These are phyloP conservation scores for Epinephelus lanceolatus DNA, from an alignment of 2,113 vertebrate species.

Conservation along the genomic window DNA sequence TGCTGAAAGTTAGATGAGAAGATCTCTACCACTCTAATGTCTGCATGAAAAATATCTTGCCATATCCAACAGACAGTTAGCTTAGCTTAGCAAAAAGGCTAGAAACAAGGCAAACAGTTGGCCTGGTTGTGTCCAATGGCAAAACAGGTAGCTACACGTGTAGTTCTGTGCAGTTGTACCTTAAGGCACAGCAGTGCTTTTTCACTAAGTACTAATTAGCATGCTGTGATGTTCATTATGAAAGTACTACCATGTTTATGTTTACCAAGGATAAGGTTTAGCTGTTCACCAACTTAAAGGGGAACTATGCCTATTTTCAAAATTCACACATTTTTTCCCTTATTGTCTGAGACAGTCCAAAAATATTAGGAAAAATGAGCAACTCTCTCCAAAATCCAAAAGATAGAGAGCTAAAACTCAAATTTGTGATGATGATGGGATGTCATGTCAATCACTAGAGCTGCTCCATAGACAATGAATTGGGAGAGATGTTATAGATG, in stretches of 20 bases:
- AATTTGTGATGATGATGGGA: too few species aligned
- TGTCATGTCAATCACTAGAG: too few species aligned
- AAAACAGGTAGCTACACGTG: not conserved
- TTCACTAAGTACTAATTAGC: not conserved
- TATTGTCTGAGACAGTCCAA: too few species aligned
- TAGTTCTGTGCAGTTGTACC: not conserved
- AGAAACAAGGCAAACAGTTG: not conserved
- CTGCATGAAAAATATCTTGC: not conserved
- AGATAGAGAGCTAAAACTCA: too few species aligned
- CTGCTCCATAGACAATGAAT: too few species aligned
- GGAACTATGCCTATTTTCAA: too few species aligned
- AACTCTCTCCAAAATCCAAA: too few species aligned
- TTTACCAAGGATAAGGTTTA: not conserved
- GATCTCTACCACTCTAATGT: not conserved
- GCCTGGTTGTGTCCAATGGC: not conserved
- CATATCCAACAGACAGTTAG: slow-evolving; percentile 2
- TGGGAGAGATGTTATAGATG: too few species aligned
- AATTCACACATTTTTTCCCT: too few species aligned
- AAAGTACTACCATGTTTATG: not conserved
- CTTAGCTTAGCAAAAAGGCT: not conserved
- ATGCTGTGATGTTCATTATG: not conserved
- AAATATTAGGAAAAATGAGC: too few species aligned
- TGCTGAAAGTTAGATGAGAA: not conserved
- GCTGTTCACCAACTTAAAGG: not conserved
- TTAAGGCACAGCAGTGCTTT: not conserved